Percentiles rank a stretch among this genome's conserved stretches.
Evolutionary conservation across 2,797 vertebrate species (phyloP).

Genomic region (Bradypus variegatus): DNA sequence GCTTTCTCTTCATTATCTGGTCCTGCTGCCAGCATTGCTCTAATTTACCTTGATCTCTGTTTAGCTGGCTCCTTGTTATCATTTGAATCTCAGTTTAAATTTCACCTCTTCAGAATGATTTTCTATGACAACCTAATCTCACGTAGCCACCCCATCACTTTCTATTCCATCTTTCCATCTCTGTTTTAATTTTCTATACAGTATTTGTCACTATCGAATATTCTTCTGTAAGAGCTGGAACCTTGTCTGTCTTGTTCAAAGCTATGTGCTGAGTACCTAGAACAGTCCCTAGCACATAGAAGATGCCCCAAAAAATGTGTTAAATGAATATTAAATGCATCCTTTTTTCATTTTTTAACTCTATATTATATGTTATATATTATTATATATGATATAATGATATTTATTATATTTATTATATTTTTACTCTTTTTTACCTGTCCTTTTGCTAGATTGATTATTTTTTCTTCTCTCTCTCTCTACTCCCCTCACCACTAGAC

Average conservation of each 20-base stretch:
- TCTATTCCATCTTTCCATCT: background rate
- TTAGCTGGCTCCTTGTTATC: background rate
- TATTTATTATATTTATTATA: background rate
- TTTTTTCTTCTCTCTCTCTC: background rate
- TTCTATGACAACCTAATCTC: background rate
- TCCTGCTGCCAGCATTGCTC: background rate
- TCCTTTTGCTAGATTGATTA: background rate
- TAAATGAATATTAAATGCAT: background rate
- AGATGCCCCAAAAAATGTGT: background rate
- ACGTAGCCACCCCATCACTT: background rate
- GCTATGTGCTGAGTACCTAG: background rate
- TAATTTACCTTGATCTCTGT: background rate
- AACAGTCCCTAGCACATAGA: background rate
- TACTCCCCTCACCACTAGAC: background rate
- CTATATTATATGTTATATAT: background rate
- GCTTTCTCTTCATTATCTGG: background rate
- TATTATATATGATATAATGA: background rate
- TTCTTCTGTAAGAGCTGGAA: background rate
- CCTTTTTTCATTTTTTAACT: background rate
- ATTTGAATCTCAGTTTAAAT: constrained; percentile 9
- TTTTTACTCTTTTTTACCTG: background rate
- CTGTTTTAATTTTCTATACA: background rate
- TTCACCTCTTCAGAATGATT: constrained; percentile 25
- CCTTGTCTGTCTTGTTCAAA: background rate
- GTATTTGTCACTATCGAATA: background rate